Base-by-base conservation (phyloP, 2,888 invertebrate species). In the Automeris io region DNA sequence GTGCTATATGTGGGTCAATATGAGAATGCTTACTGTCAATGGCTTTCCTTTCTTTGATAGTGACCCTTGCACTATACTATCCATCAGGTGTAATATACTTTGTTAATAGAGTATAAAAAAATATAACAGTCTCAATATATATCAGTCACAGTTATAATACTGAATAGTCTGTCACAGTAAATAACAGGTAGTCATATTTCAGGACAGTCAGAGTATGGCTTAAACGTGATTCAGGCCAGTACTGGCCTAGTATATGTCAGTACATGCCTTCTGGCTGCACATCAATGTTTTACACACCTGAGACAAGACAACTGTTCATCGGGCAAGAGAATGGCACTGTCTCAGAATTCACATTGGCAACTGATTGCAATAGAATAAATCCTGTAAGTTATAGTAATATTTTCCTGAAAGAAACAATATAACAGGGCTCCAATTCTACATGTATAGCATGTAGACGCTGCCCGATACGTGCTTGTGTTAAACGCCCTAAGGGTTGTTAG, bases 171-270 rank as follows among this genome's bases (percentile, higher is more conserved):
- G 6, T 9, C 12, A 8, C 12, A 4, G 6, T n/a, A 13, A 12
- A 29, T 9, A 25, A 7, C 33, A 4, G 16, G 9, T 9, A 16
- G 12, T 1, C 0, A 18, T 18, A 3, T 49, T 55, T 31, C 66
- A 98, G 98, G 81, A 97, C 97, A 45, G 93, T 99, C 23, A 89
- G 98, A 73, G 95, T 99, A 50, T 99, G 98, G 97, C 78, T 99
- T 57, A 98, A 97, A 74, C 90, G 99, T 46, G 99, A 99, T 74
- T 97, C 97, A 0, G 99, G 98, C 2, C 98, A 98, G 67, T 99
- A 97, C 74, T 99, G 99, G 99, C 99, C 99, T 0, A 97, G 97
- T 63, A 96, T 99, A 62, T 98, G 98, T 67, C 97, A 97, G 69
- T 95, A 93, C 61, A 95, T 97, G 93, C 94, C 96, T 4, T 96